Conservation (phyloP, 2,797 vertebrate genomes). For the Thunnus albacares region DNA sequence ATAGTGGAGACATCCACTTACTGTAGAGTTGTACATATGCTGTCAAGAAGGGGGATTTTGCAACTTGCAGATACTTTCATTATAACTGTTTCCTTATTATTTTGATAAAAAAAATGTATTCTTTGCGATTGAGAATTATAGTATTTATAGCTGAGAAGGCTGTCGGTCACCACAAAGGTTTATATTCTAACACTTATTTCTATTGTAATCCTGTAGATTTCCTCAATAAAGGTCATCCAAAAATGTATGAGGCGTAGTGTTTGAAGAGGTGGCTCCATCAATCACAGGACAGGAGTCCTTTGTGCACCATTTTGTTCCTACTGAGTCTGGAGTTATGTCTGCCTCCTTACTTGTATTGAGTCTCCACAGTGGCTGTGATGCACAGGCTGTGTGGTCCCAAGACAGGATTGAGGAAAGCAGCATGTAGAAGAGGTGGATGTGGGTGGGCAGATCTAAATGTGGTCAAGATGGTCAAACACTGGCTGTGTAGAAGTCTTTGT, state of each 20-base stretch:
- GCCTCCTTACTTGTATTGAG: constrained; percentile 12
- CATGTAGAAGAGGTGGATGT: constrained; percentile 35
- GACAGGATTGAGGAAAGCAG: constrained; percentile 25
- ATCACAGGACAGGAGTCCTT: neutral
- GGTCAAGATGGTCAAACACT: constrained; percentile 39
- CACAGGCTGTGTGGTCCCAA: constrained; percentile 24
- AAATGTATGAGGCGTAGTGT: constrained; percentile 15
- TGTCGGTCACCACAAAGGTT: neutral
- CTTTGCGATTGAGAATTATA: neutral
- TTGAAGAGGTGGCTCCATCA: constrained; percentile 28
- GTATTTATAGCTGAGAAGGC: neutral
- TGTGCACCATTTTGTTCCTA: constrained; percentile 20
- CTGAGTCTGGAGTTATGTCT: constrained; percentile 1
- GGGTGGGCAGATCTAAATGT: constrained; percentile 47
- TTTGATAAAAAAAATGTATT: neutral
- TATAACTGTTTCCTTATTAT: too few species aligned
- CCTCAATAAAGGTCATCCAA: constrained; percentile 7
- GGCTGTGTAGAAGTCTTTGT: constrained; percentile 29
- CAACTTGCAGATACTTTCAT: neutral
- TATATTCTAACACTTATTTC: constrained; percentile 4
- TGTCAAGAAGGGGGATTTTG: constrained; percentile 16
- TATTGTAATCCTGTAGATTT: constrained; percentile 11
- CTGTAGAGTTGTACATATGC: neutral
- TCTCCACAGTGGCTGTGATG: constrained; percentile 26
- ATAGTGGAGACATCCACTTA: constrained; percentile 12